Conservation (phyloP, 1,140 invertebrate genomes). For the Holcopasites calliopsidis region DNA sequence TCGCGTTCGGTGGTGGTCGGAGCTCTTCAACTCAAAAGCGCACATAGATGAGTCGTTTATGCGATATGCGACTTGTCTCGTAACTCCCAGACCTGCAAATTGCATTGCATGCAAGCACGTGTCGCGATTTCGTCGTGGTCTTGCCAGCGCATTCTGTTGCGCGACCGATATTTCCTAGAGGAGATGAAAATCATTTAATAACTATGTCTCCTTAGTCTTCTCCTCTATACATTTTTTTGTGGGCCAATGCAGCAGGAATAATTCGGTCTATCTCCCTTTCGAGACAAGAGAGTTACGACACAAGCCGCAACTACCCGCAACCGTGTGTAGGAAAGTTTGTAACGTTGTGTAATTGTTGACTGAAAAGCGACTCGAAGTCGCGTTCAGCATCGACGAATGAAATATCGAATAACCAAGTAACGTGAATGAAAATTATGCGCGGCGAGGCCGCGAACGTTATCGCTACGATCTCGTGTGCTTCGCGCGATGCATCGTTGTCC, state of each 20-base stretch:
- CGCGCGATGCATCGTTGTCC: too few species aligned
- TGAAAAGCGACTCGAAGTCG: neutral
- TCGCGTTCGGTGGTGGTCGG: too few species aligned
- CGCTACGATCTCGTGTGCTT: neutral
- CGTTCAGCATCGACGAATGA: neutral
- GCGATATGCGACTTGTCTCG: neutral
- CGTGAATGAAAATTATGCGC: neutral
- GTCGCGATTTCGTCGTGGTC: neutral
- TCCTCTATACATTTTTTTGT: too few species aligned
- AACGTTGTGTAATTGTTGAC: neutral
- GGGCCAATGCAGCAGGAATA: too few species aligned
- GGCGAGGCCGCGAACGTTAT: neutral
- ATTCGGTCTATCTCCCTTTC: too few species aligned
- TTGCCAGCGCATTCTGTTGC: neutral
- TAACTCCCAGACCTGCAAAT: neutral
- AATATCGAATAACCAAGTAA: neutral
- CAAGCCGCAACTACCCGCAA: constrained; percentile 9
- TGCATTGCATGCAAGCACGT: neutral
- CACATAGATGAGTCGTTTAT: too few species aligned
- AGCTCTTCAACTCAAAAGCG: too few species aligned
- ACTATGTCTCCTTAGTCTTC: too few species aligned
- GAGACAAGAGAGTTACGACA: neutral
- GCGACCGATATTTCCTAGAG: neutral
- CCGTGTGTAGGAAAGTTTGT: neutral
- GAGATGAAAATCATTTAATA: too few species aligned